A percentile compares a stretch with the other conserved stretches of the same genome.
Evolutionary conservation across 2,113 vertebrate genomes (phyloP).

Genomic region (Oplegnathus fasciatus): DNA sequence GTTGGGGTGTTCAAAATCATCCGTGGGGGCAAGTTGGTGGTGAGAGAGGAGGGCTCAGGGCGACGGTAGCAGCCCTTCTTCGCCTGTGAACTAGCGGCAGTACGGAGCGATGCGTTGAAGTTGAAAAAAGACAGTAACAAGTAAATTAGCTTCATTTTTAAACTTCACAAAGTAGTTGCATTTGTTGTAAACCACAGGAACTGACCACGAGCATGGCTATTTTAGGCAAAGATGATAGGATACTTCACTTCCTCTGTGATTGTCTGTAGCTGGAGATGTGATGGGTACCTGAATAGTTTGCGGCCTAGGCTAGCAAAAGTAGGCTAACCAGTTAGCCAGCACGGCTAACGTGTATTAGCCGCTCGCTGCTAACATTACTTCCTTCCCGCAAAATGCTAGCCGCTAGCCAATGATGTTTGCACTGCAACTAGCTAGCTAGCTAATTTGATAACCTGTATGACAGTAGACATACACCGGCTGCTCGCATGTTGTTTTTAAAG

Average conservation of each 20-base stretch:
- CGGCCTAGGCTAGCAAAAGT: conserved; percentile 81
- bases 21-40: conserved; percentile 78
- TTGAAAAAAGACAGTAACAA: conserved; percentile 82
- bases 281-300: conserved; percentile 83
- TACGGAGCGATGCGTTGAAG: conserved; percentile 80
- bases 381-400: conserved; percentile 76
- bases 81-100: conserved; percentile 76
- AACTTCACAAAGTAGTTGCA: conserved; percentile 79
- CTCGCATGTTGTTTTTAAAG: conserved; percentile 20
- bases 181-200: conserved; percentile 47
- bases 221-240: conserved; percentile 26
- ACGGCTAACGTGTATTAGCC: conserved; percentile 66
- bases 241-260: conserved; percentile 70
- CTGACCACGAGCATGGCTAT: conserved; percentile 12
- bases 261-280: conserved; percentile 77
- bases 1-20: conserved; percentile 75
- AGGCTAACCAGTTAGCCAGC: conserved; percentile 55
- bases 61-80: conserved; percentile 75
- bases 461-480: conserved; percentile 42
- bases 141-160: conserved; percentile 74
- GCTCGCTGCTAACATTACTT: conserved; percentile 63
- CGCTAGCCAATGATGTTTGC: conserved; percentile 61
- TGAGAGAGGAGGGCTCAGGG: conserved; percentile 75
- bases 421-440: conserved; percentile 46
- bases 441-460: conserved; percentile 63